Base-by-base conservation (phyloP, 2,888 invertebrate genomes). In the Caenorhabditis zanzibari region DNA sequence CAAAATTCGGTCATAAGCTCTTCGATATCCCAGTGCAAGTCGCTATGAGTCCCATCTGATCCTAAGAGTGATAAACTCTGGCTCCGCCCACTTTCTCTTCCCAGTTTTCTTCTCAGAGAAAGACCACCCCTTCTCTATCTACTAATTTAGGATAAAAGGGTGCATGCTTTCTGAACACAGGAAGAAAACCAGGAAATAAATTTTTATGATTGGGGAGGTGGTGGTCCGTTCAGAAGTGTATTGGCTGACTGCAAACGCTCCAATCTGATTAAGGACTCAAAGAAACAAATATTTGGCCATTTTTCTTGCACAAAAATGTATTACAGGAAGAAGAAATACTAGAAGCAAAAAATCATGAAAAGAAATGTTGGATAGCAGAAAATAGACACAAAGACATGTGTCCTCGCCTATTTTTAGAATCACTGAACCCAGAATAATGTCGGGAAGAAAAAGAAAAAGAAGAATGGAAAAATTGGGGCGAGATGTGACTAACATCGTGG, bases 61-160 rank as follows among this genome's bases (percentile, higher is more conserved):
- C 59, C 52, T 9, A 7, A 61, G 56, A 63, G 63, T 74, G 74
- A 74, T 74, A 74, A 74, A 74, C 74, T 56, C 56, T n/a, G 74
- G 47, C 74, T 64, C 74, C 74, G 74, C 74, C 74, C 56, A 24
- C 32, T 44, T 56, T 19, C 28, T n/a, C 26, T 16, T 14, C 68
- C 12, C 32, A 16, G n/a, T 2, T 14, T 63, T 38, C 41, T 38
- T 41, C 24, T 35, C 24, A 24, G 19, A 63, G 22, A 38, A 16
- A 71, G 58, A 58, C 44, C 26, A 54, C 69, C 56, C 54, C 54
- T 63, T 38, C 32, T 47, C 19, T 47, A 16, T 19, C 19, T 35
- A 16, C 49, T 73, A 73, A 73, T 63, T 73, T 63, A 41, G 63
- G 73, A 52, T 73, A 54, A 73, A 73, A 73, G 73, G 68, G 61